These are phyloP conservation scores for Nezara viridula DNA, from an alignment of 2,888 invertebrate species.

Conservation along the genomic window DNA sequence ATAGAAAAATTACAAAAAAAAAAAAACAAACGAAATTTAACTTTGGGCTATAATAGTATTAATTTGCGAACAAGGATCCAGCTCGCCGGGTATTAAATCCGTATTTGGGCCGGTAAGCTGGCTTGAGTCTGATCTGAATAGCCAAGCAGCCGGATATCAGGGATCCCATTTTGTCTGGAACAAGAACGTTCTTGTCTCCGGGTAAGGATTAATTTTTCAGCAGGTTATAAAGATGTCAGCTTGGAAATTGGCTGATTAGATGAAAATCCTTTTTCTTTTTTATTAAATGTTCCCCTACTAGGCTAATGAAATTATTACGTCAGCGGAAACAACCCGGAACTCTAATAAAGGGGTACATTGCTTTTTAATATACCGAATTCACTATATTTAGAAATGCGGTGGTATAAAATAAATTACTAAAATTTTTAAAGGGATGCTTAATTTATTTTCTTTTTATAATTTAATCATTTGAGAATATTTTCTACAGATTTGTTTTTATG, in stretches of 20 bases:
- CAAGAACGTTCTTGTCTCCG: background rate
- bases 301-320: background rate
- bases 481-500: no score
- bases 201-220: background rate
- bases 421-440: no score
- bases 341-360: background rate
- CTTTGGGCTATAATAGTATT: background rate
- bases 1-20: background rate
- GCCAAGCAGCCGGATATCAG: slow-evolving; percentile 28
- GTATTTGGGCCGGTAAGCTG: background rate
- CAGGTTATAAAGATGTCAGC: slow-evolving; percentile 16
- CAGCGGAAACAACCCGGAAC: background rate
- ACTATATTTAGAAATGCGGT: no score
- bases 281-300: background rate
- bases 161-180: slow-evolving; percentile 9
- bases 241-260: slow-evolving; percentile 6
- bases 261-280: background rate
- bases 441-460: no score
- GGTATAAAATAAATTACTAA: no score
- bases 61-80: background rate
- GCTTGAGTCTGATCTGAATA: slow-evolving; percentile 7
- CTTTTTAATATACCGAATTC: no score
- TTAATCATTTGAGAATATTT: no score
- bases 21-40: background rate
- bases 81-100: background rate